Evolutionary conservation across 2,888 invertebrate genomes (phyloP).

Genomic region (Ceriagrion tenellum): DNA sequence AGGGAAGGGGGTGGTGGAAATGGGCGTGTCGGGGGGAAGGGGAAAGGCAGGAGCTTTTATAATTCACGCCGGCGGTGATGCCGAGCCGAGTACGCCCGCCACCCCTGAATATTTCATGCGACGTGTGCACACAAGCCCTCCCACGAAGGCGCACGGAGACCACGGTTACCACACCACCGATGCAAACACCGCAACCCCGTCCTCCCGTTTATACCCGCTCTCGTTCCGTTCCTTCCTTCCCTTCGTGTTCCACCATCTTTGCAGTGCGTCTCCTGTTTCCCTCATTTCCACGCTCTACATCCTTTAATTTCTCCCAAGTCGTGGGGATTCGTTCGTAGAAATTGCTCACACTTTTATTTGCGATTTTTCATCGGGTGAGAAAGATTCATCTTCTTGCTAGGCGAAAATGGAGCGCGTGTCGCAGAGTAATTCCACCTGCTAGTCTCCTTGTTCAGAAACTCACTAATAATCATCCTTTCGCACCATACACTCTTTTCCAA

Average conservation of each 20-base stretch:
- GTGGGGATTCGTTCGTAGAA: too few relatives aligned
- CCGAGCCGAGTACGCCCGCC: constrained; percentile 19
- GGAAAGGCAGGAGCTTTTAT: constrained; percentile 28
- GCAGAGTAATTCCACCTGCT: too few relatives aligned
- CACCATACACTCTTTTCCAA: too few relatives aligned
- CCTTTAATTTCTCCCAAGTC: too few relatives aligned
- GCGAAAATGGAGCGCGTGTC: too few relatives aligned
- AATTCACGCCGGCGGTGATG: constrained; percentile 60
- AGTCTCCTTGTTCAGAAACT: too few relatives aligned
- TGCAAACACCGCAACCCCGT: not conserved
- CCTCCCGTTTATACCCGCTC: not conserved
- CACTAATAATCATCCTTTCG: too few relatives aligned
- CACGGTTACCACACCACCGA: not conserved
- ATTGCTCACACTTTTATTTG: too few relatives aligned
- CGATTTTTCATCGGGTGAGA: too few relatives aligned
- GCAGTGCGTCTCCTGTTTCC: not conserved
- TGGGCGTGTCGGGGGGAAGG: not conserved
- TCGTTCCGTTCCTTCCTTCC: not conserved
- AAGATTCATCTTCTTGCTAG: too few relatives aligned
- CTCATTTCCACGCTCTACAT: not conserved
- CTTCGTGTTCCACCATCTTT: not conserved
- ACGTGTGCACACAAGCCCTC: constrained; percentile 52
- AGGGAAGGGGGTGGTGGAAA: not conserved
- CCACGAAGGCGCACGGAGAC: not conserved
- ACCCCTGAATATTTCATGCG: constrained; percentile 61